A percentile compares a stretch with the other conserved stretches of the same genome.
These are phyloP conservation scores for Parazoanthus swiftii DNA, from an alignment of 92 coral and sea anemone species.

Conservation along the genomic window DNA sequence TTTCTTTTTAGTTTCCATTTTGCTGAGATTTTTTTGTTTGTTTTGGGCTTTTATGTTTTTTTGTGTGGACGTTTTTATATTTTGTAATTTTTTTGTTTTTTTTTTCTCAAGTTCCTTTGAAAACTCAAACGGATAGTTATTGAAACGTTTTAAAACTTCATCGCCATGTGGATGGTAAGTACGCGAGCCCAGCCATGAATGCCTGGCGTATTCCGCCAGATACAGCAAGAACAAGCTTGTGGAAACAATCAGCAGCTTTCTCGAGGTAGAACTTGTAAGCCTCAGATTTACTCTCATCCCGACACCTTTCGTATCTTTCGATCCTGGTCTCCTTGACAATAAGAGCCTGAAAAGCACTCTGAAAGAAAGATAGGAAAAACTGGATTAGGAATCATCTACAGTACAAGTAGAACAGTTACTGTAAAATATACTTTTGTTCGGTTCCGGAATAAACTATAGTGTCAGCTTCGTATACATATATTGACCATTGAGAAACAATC, in stretches of 20 bases:
- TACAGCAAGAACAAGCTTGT: background rate
- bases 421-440: too few species aligned
- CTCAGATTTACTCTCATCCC: background rate
- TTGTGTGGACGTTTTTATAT: background rate
- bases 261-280: slow-evolving; percentile 1
- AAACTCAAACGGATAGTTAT: background rate
- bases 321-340: background rate
- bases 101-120: background rate
- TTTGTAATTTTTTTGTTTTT: background rate
- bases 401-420: too few species aligned
- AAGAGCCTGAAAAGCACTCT: background rate
- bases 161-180: background rate
- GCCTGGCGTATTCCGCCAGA: background rate
- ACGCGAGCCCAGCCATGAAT: background rate
- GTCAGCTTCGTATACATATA: too few species aligned
- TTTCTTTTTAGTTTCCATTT: too few species aligned
- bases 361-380: background rate
- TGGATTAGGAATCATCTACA: background rate
- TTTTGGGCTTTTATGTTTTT: background rate
- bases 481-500: too few species aligned
- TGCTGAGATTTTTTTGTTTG: too few species aligned
- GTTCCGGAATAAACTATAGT: too few species aligned
- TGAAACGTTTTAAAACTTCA: background rate
- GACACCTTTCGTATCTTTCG: background rate
- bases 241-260: background rate